phyloP scores from a whole-genome alignment of 2,888 invertebrate genomes.

The Eupeodes latifasciatus region DNA sequence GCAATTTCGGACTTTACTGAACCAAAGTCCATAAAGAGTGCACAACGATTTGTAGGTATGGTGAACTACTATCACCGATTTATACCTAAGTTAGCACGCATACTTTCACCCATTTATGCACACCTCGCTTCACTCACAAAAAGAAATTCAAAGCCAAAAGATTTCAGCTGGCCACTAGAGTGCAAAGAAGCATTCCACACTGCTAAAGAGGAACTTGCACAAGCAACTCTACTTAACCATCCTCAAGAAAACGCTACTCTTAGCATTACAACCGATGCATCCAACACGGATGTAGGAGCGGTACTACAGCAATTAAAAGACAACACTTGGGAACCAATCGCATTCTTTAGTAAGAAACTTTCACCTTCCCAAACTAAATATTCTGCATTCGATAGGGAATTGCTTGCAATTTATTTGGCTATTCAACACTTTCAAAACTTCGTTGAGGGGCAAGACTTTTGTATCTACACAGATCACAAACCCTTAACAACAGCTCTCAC shows the following conservation, averaged over 20 bases:
- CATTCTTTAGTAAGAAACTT: conserved; percentile 36
- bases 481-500: conserved; percentile 79
- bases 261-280: conserved; percentile 37
- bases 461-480: conserved; percentile 78
- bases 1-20: conserved; percentile 43
- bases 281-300: conserved; percentile 26
- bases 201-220: too few species aligned
- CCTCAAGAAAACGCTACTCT: conserved; percentile 15
- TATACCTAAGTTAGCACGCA: conserved; percentile 48
- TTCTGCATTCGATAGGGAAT: conserved; percentile 40
- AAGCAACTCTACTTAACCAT: background rate
- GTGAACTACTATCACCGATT: background rate
- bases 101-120: conserved; percentile 37
- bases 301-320: conserved; percentile 17
- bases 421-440: conserved; percentile 81
- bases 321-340: conserved; percentile 28
- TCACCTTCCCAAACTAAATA: conserved; percentile 31
- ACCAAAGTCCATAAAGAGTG: background rate
- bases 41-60: too few species aligned
- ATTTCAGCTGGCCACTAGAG: background rate
- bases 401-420: conserved; percentile 20
- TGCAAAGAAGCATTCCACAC: conserved; percentile 15
- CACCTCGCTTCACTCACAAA: conserved; percentile 2
- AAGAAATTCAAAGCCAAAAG: background rate
- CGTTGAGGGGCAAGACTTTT: conserved; percentile 80